Evolutionary conservation across 2,888 invertebrate species (phyloP).

Genomic region (Lymantria monacha): DNA sequence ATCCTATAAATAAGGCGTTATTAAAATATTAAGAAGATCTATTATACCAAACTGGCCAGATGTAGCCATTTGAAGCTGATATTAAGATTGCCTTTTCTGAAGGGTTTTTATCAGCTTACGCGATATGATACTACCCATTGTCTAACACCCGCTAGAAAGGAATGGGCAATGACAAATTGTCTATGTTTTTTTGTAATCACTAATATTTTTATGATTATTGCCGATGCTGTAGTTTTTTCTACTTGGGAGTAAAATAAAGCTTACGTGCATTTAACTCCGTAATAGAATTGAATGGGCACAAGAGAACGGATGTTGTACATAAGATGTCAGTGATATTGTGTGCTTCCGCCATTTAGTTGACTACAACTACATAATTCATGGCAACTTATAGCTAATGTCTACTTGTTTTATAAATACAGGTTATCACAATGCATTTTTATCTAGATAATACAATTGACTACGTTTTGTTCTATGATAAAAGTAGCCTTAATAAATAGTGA

Average conservation of each 20-base stretch:
- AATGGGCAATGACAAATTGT: too few species aligned
- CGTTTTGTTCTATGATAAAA: conserved; percentile 31
- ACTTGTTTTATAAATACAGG: background rate
- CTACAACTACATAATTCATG: conserved; percentile 31
- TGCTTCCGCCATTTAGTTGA: conserved; percentile 53
- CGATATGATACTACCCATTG: too few species aligned
- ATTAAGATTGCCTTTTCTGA: too few species aligned
- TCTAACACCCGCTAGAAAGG: too few species aligned
- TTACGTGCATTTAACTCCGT: conserved; percentile 28
- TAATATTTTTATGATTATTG: too few species aligned
- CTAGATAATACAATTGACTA: conserved; percentile 19
- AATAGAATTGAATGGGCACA: conserved; percentile 51
- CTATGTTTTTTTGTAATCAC: too few species aligned
- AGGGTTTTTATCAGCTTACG: too few species aligned
- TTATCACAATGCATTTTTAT: background rate
- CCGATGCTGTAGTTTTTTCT: too few species aligned
- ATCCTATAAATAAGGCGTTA: too few species aligned
- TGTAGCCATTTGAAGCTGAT: too few species aligned
- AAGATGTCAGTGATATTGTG: conserved; percentile 57
- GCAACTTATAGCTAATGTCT: conserved; percentile 6
- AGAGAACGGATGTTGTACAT: conserved; percentile 67
- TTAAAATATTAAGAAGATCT: too few species aligned
- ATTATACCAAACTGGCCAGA: too few species aligned
- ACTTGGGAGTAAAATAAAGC: background rate
- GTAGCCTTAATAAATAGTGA: conserved; percentile 42